Evolutionary conservation across 1,140 invertebrate genomes (phyloP).

Genomic region (Reticulitermes speratus): DNA sequence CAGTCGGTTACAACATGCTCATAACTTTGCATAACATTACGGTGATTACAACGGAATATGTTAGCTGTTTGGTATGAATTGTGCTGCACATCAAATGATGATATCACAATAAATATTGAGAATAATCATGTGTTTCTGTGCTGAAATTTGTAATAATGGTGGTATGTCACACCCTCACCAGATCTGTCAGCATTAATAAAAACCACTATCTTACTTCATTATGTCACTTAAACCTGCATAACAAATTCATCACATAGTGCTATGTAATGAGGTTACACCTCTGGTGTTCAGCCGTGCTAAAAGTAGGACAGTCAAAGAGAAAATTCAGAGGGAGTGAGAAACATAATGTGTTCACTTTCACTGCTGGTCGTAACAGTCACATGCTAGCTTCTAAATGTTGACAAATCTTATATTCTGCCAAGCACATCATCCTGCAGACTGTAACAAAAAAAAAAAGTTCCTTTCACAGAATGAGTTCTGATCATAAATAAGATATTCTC

Average conservation of each 20-base stretch:
- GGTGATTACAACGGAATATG: too few relatives aligned
- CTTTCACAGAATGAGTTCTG: background rate
- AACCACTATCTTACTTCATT: background rate
- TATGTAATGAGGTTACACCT: background rate
- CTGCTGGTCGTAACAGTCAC: background rate
- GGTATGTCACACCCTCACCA: background rate
- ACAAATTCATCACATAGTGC: conserved; percentile 4
- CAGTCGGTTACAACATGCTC: too few relatives aligned
- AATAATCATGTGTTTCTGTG: background rate
- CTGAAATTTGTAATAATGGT: background rate
- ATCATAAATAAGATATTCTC: background rate
- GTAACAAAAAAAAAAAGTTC: background rate
- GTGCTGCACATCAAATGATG: background rate
- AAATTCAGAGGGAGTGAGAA: background rate
- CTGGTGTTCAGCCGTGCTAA: conserved; percentile 8
- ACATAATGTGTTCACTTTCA: background rate
- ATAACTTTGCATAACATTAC: too few relatives aligned
- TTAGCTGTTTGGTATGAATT: background rate
- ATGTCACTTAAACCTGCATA: background rate
- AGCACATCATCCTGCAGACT: background rate
- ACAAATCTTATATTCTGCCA: background rate
- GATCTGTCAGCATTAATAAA: background rate
- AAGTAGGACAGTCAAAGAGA: background rate
- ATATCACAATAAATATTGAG: background rate
- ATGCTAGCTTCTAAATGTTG: conserved; percentile 5